Evolutionary conservation across 2,797 vertebrate genomes (phyloP).

Genomic region (Falco concolor): DNA sequence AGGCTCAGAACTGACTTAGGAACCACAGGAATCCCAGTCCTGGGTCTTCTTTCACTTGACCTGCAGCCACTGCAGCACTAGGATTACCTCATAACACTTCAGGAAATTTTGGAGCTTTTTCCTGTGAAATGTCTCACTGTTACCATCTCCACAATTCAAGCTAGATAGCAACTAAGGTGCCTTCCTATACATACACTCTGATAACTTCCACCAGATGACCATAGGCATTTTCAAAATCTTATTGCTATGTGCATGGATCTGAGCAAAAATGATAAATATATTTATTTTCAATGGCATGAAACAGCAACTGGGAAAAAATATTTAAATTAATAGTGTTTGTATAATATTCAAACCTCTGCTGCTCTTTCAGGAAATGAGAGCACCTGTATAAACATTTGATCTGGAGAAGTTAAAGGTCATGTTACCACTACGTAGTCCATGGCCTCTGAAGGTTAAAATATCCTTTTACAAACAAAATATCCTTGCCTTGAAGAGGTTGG

Average conservation of each 20-base stretch:
- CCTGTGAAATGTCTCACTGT: background rate
- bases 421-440: background rate
- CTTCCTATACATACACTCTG: background rate
- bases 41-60: background rate
- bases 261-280: background rate
- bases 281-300: background rate
- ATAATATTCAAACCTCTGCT: slow-evolving; percentile 49
- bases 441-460: slow-evolving; percentile 57
- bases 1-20: background rate
- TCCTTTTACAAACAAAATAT: slow-evolving; percentile 63
- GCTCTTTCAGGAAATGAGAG: slow-evolving; percentile 59
- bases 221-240: background rate
- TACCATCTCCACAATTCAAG: background rate
- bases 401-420: slow-evolving; percentile 60
- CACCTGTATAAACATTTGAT: slow-evolving; percentile 64
- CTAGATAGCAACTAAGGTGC: background rate
- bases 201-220: background rate
- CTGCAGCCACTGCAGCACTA: background rate
- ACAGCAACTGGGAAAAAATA: slow-evolving; percentile 22
- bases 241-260: background rate
- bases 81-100: background rate
- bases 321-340: slow-evolving; percentile 60
- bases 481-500: slow-evolving; percentile 22
- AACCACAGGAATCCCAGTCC: background rate
- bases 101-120: background rate